Evolutionary conservation across 2,888 invertebrate genomes (phyloP), one percentile per base, ranked within the genome.

Genomic region (Crematogaster levior): DNA sequence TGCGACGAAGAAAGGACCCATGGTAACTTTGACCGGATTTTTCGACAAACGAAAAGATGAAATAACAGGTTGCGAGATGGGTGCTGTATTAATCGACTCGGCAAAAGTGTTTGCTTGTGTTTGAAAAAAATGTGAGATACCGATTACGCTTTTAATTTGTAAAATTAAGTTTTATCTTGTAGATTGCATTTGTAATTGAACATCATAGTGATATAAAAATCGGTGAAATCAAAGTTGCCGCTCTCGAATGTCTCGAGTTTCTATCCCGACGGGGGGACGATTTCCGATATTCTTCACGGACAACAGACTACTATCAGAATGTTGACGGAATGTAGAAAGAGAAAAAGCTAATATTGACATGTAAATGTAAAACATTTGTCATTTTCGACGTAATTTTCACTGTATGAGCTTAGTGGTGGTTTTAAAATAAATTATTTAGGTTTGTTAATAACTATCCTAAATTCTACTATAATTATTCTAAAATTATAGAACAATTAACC

Each of bases 1-100:
- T 43, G 43, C 60, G 48, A 24, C 58, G 21, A 65, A 37, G 37
- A 60, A 60, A 77, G 37, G 66, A 79, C 24, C 48, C n/a, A 43
- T 27, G 27, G 24, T 40, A 34, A 40, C 18, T 51, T 65, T 37
- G n/a, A 37, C 18, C 24, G 30, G 56, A 37, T 34, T 80, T 73
- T 61, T 48, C 10, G 27, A 6, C 10, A 43, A 73, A 27, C 48
- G 21, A 27, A 46, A 24, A 43, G 40, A 40, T 18, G 46, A 43
- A 56, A 53, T 40, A 6, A 53, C 15, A 21, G 30, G 30, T 4
- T n/a, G 3, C 7, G 53, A 27, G 15, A 53, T n/a, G 30, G n/a
- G 1, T n/a, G 7, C 15, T 15, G 27, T 18, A 4, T 27, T n/a
- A 30, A 72, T 72, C 9, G 56, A 56, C 12, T 43, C 15, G 60